Evolutionary conservation across 1,140 invertebrate species (phyloP), one percentile per base, ranked within the genome.

Genomic region (Portunus trituberculatus): DNA sequence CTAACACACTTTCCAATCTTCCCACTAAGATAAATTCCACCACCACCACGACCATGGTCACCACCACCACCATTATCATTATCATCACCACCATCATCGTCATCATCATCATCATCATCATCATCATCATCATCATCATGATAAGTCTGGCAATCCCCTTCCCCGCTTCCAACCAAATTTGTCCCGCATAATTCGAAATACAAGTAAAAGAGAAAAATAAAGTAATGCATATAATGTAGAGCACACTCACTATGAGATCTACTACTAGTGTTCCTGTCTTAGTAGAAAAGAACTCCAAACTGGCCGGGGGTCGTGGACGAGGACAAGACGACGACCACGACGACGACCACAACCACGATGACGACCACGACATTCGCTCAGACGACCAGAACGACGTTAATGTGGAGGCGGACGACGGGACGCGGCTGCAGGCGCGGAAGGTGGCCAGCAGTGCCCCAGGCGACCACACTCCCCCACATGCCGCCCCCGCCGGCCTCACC

Each of bases 371-470:
- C 67, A n/a, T n/a, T n/a, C 67, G 48, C 1, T 46, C 45, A 28
- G 90, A 76, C 46, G 94, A 93, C 86, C 94, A 88, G 52, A 93
- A 91, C 48, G 94, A 95, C 86, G 88, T 76, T 7, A 91, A 92
- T 46, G 82, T 84, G 12, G 93, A 94, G 59, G 93, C 8, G 8
- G 92, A 76, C 52, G 93, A 59, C 28, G 94, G 90, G 59, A 95
- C 96, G 0, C 48, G 96, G 39, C 45, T 96, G 25, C 96, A 96
- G 46, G 96, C 96, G 8, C 89, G 96, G 88, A 96, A 96, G 52
- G 96, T 96, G 16, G 96, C 82, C 67, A 93, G 92, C 45, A 93
- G 90, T 10, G 8, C 94, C 48, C 91, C 84, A 39, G 90, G 91
- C 39, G 96, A 93, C 25, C 94, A 93, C 28, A 95, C 94, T 0